Base-by-base conservation (phyloP, 2,797 vertebrate genomes). In the Iguana delicatissima region DNA sequence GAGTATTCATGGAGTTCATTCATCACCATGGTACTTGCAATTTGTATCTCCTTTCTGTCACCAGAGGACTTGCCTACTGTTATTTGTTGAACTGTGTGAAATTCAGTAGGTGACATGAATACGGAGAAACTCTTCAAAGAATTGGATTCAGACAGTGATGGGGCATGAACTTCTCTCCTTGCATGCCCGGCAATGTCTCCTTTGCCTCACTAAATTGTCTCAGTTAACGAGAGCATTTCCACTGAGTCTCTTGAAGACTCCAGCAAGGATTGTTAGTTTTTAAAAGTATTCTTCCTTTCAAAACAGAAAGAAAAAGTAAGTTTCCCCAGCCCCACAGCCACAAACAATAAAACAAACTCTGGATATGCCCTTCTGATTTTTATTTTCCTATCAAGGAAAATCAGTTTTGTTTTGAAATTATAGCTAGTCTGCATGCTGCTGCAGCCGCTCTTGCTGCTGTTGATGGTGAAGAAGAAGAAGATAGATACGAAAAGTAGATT, bases 381-480 rank as follows among this genome's bases (percentile, higher is more conserved):
- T n/a, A 42, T 89, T 95, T 94, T 62, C 73, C 73, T 92, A 46
- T 86, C 82, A 79, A 89, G 81, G 52, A 93, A 92, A 93, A 81
- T 9, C 32, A 90, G 46, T 73, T 85, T 59, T 1, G 20, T n/a
- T 91, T 64, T 42, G 38, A 93, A 93, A 42, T 0, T 4, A 57
- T 93, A 84, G 2, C 72, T 80, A 50, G 55, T 9, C 57, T 32
- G 82, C 72, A 67, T 67, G 64, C 26, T 67, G 64, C 26, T 29
- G 24, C 7, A 64, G 20, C 6, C 0, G 62, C 1, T 62, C 4
- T 16, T 5, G 20, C 20, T 64, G 22, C 20, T 64, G 22, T 0
- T 64, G 62, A 10, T 67, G 62, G 20, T 67, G 20, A 10, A 5
- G 62, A 55, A 12, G 62, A 90, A 1, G 91, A 46, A 32, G 79